Conservation (phyloP, 2,888 invertebrate species). For the Drosophila affinis region DNA sequence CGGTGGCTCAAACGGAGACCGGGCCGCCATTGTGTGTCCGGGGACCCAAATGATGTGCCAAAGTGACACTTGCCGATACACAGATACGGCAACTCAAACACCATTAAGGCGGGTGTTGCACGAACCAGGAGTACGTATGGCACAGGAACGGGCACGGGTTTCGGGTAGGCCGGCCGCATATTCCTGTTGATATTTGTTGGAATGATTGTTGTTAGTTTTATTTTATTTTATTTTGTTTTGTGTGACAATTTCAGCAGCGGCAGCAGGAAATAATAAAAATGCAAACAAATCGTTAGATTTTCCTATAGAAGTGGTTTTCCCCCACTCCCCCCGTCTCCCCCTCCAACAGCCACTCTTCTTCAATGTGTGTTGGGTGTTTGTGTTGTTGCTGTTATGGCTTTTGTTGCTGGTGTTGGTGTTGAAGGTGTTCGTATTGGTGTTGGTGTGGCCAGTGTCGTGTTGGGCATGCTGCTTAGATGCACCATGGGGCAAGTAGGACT, state of each 20-base stretch:
- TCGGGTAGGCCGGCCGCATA: constrained; percentile 16
- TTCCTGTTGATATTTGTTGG: constrained; percentile 45
- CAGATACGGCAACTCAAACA: constrained; percentile 65
- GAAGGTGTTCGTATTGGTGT: constrained; percentile 30
- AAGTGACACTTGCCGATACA: constrained; percentile 75
- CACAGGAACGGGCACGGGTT: not conserved
- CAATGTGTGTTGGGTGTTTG: constrained; percentile 1
- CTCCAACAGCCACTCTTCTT: not conserved
- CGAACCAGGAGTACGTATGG: constrained; percentile 9
- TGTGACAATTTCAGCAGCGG: constrained; percentile 73
- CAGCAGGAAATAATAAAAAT: constrained; percentile 81
- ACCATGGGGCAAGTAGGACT: constrained; percentile 42
- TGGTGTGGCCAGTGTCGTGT: constrained; percentile 42
- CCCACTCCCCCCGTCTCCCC: not conserved
- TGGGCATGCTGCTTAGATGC: constrained; percentile 44
- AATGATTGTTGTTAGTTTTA: constrained; percentile 62
- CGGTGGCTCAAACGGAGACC: constrained; percentile 64
- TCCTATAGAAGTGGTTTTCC: constrained; percentile 68
- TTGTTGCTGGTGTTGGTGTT: constrained; percentile 33
- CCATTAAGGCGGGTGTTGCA: constrained; percentile 46
- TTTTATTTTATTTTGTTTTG: constrained; percentile 68
- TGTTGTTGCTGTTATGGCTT: constrained; percentile 40
- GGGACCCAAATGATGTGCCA: constrained; percentile 78
- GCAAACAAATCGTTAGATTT: constrained; percentile 81
- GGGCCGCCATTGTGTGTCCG: constrained; percentile 70